Evolutionary conservation across 2,113 vertebrate species (phyloP).

Genomic region (Pantherophis guttatus): DNA sequence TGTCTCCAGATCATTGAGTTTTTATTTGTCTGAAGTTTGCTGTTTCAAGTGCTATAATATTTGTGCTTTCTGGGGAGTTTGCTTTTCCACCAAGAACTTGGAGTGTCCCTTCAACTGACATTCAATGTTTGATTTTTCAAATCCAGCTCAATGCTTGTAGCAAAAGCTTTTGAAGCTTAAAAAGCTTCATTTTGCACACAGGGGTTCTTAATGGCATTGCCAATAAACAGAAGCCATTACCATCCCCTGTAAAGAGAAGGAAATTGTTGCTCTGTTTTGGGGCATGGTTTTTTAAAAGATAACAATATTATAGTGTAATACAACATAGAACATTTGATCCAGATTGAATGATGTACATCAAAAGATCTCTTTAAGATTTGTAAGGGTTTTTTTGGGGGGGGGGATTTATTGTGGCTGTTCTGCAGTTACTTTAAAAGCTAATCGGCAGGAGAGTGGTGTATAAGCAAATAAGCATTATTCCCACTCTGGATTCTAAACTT

Average conservation of each 20-base stretch:
- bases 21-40: constrained; percentile 14
- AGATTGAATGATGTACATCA: not conserved
- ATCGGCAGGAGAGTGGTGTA: not conserved
- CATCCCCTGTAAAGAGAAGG: not conserved
- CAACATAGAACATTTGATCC: not conserved
- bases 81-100: not conserved
- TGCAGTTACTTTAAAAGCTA: not conserved
- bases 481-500: not conserved
- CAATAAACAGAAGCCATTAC: not conserved
- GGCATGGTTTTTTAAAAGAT: not conserved
- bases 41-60: not conserved
- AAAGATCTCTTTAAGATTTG: not conserved
- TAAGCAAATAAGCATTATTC: not conserved
- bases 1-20: constrained; percentile 29
- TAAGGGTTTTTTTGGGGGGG: not conserved
- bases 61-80: not conserved
- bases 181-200: not conserved
- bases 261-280: not conserved
- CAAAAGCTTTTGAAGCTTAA: not conserved
- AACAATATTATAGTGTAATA: not conserved
- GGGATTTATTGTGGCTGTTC: not conserved
- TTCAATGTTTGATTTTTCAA: constrained; percentile 12
- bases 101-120: not conserved
- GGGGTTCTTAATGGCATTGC: not conserved
- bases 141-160: constrained; percentile 9